A percentile compares a stretch with the other conserved stretches of the same genome.
These are phyloP conservation scores for Petrocephalus microphthalmus DNA, from an alignment of 2,113 vertebrate species.

Conservation along the genomic window DNA sequence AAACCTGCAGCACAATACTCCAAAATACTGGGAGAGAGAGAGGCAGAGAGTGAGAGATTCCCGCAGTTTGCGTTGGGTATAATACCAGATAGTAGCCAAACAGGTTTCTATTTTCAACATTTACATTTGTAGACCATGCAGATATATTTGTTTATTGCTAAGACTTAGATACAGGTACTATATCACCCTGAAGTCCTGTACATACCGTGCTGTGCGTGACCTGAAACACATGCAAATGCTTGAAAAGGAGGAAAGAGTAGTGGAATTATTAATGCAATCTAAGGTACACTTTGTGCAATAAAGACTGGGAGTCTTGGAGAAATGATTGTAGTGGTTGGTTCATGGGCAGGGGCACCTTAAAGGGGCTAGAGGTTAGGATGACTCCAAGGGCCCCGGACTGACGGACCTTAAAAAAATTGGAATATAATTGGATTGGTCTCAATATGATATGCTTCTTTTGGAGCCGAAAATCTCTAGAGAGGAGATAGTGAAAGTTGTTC, in stretches of 20 bases:
- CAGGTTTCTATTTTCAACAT: not conserved
- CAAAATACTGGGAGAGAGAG: not conserved
- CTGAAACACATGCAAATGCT: not conserved
- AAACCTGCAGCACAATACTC: not conserved
- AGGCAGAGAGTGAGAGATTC: not conserved
- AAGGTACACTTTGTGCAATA: not conserved
- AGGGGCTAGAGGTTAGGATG: not conserved
- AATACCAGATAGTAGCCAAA: not conserved
- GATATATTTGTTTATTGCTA: not conserved
- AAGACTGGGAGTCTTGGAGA: not conserved
- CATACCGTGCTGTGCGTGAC: not conserved
- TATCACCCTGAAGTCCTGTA: not conserved
- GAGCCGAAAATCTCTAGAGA: not conserved
- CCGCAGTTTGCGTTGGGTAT: not conserved
- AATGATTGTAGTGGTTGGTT: not conserved
- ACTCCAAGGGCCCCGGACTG: not conserved
- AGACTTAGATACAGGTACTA: not conserved
- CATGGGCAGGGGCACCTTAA: not conserved
- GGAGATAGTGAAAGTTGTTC: not conserved
- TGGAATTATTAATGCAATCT: not conserved
- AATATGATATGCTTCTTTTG: not conserved
- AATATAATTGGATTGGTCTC: not conserved
- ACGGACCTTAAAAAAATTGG: not conserved
- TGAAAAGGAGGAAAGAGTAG: not conserved
- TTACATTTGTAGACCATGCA: not conserved